Evolutionary conservation across 2,797 vertebrate genomes (phyloP).

Genomic region (Pseudomugil tenellus): DNA sequence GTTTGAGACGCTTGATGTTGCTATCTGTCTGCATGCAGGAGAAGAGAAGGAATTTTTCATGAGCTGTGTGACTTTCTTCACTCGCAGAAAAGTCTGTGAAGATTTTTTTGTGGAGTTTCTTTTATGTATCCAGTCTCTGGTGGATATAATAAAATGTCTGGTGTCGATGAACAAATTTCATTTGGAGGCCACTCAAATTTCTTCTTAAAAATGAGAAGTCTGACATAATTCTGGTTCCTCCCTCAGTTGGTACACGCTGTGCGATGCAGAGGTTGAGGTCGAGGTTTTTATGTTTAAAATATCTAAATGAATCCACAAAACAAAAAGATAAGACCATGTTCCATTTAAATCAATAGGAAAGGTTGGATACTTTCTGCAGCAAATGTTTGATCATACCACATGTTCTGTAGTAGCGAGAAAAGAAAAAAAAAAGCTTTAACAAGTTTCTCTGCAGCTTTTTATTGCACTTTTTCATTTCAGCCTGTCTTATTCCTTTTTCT

Average conservation of each 20-base stretch:
- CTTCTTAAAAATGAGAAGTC: constrained; percentile 27
- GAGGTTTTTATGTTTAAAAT: neutral
- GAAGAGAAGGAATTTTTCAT: constrained; percentile 69
- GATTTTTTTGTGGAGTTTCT: constrained; percentile 59
- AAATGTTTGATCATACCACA: neutral
- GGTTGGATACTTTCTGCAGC: too few species aligned
- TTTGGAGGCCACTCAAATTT: constrained; percentile 28
- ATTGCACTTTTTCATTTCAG: neutral
- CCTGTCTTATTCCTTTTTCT: too few species aligned
- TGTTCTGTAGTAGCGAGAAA: neutral
- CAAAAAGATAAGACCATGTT: neutral
- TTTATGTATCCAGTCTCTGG: constrained; percentile 59
- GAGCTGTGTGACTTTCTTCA: constrained; percentile 57
- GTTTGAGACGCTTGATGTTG: constrained; percentile 57
- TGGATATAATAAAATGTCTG: constrained; percentile 62
- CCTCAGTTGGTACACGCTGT: neutral
- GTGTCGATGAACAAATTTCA: constrained; percentile 54
- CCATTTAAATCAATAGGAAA: neutral
- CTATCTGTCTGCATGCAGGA: constrained; percentile 46
- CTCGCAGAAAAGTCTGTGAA: constrained; percentile 61
- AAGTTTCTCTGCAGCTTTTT: neutral
- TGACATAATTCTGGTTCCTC: constrained; percentile 22
- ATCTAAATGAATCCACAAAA: too few species aligned
- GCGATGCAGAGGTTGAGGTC: neutral
- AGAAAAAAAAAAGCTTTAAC: neutral